These are phyloP conservation scores for Flexamia atlantica DNA, from an alignment of 2,888 invertebrate species.

Conservation along the genomic window DNA sequence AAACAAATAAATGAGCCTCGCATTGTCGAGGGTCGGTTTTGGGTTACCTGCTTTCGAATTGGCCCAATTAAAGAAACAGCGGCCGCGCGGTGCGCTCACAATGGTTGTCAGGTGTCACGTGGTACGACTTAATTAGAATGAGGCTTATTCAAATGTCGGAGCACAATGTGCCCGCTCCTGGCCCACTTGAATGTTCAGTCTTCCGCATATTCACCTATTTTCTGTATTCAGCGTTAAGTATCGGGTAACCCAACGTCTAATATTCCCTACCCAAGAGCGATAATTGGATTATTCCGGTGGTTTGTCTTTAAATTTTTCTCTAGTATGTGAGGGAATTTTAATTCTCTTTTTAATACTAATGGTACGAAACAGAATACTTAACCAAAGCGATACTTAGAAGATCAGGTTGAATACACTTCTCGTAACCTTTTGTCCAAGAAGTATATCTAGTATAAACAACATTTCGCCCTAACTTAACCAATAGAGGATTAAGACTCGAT, in stretches of 20 bases:
- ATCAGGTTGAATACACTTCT: no score
- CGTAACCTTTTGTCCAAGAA: no score
- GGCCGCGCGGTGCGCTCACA: not conserved
- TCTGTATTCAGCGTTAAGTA: not conserved
- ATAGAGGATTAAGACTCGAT: no score
- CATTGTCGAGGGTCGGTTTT: slow-evolving; percentile 32
- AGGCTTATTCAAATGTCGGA: slow-evolving; percentile 47
- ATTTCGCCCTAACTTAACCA: no score
- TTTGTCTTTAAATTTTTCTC: no score
- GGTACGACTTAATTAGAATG: slow-evolving; percentile 33
- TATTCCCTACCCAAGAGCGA: not conserved
- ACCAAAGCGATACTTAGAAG: no score
- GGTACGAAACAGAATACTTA: no score
- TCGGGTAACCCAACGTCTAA: not conserved
- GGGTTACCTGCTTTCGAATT: slow-evolving; percentile 53
- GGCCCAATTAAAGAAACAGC: slow-evolving; percentile 46
- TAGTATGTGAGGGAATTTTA: no score
- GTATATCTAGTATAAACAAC: no score
- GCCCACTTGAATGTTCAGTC: slow-evolving; percentile 21
- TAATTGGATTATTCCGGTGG: not conserved
- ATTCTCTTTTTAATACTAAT: no score
- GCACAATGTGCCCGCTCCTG: slow-evolving; percentile 12
- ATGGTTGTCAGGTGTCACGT: slow-evolving; percentile 45
- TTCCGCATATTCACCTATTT: slow-evolving; percentile 21
- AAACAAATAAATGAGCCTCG: slow-evolving; percentile 58